Evolutionary conservation across 1,140 invertebrate species (phyloP), one percentile per base, ranked within the genome.

Genomic region (Hydropsyche tenuis): DNA sequence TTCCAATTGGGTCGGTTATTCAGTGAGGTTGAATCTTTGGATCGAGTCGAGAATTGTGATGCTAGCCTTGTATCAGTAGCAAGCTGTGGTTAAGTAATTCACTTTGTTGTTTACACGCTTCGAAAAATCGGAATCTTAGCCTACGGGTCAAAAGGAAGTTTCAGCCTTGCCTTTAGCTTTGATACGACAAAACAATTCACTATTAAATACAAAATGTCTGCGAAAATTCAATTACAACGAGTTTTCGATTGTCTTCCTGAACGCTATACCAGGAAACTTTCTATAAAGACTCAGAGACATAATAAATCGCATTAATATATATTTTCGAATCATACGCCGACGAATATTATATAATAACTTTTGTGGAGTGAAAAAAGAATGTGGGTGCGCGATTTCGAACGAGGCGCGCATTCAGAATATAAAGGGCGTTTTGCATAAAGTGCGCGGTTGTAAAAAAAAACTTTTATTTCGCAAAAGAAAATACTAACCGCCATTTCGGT

Each of bases 81-180:
- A 25, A 70, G 45, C 48, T 46, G 12, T 70, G 22, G 51, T 37
- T 45, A 53, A 56, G 43, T 68, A 48, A 70, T 56, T 70, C 68
- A 70, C 68, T 70, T 70, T 70, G 68, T 70, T 70, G 68, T 70
- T 16, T 23, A 27, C 48, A 56, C 68, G 68, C 68, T 70, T 70
- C 48, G 48, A 12, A 45, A 43, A 16, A 70, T 45, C 30, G 20
- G 46, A 70, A 70, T 70, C 68, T 60, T 60, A 20, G 25, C 43
- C 23, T 65, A 56, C 48, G 7, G 68, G 68, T 14, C 51, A 14
- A 56, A 43, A 30, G 68, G 68, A 70, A 56, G 68, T 56, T 16
- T 14, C 37, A 22, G 46, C 7, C 12, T 37, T 69, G 45, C 56
- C 6, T 62, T 69, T n/a, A n/a, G 30, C 42, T 65, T 45, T 65